phyloP scores from a whole-genome alignment of 2,113 vertebrate genomes.

The Lutjanus erythropterus region DNA sequence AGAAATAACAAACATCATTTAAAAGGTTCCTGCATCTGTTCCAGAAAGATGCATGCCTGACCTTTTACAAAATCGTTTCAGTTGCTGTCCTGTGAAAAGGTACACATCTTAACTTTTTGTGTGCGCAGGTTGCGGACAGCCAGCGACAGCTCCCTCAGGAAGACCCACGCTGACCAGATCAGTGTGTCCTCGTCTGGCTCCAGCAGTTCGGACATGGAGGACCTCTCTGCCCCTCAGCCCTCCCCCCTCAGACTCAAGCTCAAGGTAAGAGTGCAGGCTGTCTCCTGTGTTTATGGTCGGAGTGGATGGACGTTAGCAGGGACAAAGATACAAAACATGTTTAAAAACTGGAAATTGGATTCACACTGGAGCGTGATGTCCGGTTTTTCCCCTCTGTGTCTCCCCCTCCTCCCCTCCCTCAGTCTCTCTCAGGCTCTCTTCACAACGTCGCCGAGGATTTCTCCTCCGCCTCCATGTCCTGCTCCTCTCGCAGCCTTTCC shows the following conservation, averaged over 20 bases:
- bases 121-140: constrained; percentile 75
- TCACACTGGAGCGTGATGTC: background rate
- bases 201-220: constrained; percentile 85
- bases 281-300: background rate
- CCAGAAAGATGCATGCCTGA: background rate
- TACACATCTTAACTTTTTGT: background rate
- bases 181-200: constrained; percentile 85
- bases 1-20: background rate
- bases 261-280: constrained; percentile 60
- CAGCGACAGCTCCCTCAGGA: constrained; percentile 72
- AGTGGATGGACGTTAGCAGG: background rate
- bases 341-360: background rate
- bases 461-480: constrained; percentile 73
- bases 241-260: constrained; percentile 71
- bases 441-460: constrained; percentile 86
- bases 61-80: background rate
- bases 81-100: background rate
- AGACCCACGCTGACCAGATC: constrained; percentile 82
- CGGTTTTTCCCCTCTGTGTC: background rate
- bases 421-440: constrained; percentile 78
- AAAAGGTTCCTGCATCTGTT: background rate
- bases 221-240: constrained; percentile 69
- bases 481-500: constrained; percentile 51
- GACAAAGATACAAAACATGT: background rate
- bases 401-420: background rate